Percentiles rank a stretch among this genome's conserved stretches.
Conservation (phyloP, 2,113 vertebrate genomes). For the Nesospiza acunhae region DNA sequence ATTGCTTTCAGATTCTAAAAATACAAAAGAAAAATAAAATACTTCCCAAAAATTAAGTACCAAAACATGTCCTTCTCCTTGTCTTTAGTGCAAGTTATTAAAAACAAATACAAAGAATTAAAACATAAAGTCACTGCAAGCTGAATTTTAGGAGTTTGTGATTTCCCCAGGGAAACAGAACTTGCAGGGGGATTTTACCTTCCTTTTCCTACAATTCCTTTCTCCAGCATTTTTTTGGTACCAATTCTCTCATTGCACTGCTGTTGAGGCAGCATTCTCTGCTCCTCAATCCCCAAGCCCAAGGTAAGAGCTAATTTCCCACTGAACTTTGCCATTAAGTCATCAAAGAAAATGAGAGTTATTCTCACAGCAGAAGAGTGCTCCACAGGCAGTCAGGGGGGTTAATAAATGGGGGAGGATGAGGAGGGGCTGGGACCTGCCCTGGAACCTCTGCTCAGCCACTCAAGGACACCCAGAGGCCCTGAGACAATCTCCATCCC, state of each 20-base stretch:
- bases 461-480: too few relatives aligned
- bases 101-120: background rate
- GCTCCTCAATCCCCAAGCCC: background rate
- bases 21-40: background rate
- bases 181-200: background rate
- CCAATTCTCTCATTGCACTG: background rate
- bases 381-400: background rate
- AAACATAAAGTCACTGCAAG: background rate
- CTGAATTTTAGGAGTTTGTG: background rate
- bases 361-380: background rate
- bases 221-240: background rate
- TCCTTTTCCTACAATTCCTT: background rate
- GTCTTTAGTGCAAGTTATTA: background rate
- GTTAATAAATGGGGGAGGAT: background rate
- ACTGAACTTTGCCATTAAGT: background rate
- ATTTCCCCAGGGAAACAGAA: background rate
- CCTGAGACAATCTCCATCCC: accelerated
- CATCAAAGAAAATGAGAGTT: background rate
- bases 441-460: too few relatives aligned
- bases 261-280: background rate
- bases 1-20: background rate
- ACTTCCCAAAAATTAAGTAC: background rate
- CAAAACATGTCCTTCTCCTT: background rate
- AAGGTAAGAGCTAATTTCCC: background rate
- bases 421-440: background rate